Evolutionary conservation across 2,888 invertebrate species (phyloP).

Genomic region (Caenorhabditis japonica): DNA sequence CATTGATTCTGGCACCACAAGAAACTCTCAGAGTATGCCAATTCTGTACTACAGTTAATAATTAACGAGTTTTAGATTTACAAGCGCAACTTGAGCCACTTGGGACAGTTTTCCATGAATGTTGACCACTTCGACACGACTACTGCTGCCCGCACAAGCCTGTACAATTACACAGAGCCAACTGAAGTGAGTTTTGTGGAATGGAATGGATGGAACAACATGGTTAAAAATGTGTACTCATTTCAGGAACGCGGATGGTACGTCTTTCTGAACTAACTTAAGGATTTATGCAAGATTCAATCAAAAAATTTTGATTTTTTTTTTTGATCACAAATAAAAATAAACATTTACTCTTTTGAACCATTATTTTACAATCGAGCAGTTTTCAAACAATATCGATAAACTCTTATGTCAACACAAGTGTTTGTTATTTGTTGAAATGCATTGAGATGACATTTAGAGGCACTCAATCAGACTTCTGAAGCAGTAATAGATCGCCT

Average conservation of each 20-base stretch:
- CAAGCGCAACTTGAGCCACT: neutral
- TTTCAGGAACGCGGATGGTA: constrained; percentile 47
- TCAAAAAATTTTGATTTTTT: too few species aligned
- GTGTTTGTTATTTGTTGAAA: constrained; percentile 17
- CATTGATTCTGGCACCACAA: constrained; percentile 44
- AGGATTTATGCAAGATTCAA: too few species aligned
- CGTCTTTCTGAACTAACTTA: constrained; percentile 36
- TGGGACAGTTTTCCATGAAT: constrained; percentile 36
- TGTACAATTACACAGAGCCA: constrained; percentile 41
- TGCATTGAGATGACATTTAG: constrained; percentile 40
- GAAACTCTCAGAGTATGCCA: constrained; percentile 35
- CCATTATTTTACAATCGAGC: too few species aligned
- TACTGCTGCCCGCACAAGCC: constrained; percentile 19
- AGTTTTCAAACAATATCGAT: too few species aligned
- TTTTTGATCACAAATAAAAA: too few species aligned
- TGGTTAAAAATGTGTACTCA: neutral
- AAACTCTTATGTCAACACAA: neutral
- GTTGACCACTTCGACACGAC: constrained; percentile 32
- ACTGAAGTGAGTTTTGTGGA: neutral
- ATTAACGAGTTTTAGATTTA: constrained; percentile 30
- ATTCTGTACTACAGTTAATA: neutral
- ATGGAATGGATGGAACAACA: neutral
- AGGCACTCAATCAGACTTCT: constrained; percentile 23
- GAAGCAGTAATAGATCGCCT: too few species aligned
- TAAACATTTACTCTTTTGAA: too few species aligned